Conservation (phyloP, 2,888 invertebrate genomes). For the Caradrina kadenii region DNA sequence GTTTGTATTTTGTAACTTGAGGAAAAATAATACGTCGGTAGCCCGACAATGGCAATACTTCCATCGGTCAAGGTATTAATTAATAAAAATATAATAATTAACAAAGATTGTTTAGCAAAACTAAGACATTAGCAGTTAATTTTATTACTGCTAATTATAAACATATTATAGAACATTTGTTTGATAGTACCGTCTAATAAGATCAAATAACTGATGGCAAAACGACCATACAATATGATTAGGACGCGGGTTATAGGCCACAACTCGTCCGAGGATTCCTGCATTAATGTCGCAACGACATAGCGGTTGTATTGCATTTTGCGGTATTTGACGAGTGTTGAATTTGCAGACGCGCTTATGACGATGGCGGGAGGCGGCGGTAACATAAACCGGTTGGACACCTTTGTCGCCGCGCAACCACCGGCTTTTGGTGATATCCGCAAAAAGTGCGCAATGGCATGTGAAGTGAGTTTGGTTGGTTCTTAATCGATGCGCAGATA, state of each 20-base stretch:
- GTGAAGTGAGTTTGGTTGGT: conserved; percentile 79
- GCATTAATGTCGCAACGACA: conserved; percentile 69
- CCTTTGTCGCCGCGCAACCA: conserved; percentile 84
- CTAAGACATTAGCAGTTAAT: conserved; percentile 12
- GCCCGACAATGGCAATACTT: neutral
- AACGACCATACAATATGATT: conserved; percentile 40
- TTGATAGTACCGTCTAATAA: conserved; percentile 53
- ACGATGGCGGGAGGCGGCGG: conserved; percentile 81
- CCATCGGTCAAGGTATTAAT: neutral
- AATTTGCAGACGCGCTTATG: conserved; percentile 88
- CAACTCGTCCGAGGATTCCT: conserved; percentile 68
- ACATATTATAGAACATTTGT: conserved; percentile 15
- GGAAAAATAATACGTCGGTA: neutral
- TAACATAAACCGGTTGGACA: conserved; percentile 88
- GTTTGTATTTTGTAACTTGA: conserved; percentile 10
- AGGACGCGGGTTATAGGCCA: conserved; percentile 63
- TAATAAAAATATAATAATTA: conserved; percentile 8
- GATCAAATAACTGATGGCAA: conserved; percentile 63
- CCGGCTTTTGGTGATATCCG: conserved; percentile 88
- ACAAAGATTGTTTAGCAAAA: conserved; percentile 23
- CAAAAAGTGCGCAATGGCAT: conserved; percentile 87
- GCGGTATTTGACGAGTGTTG: conserved; percentile 87
- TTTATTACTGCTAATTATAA: conserved; percentile 15
- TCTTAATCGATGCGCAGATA: conserved; percentile 81
- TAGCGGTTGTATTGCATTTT: conserved; percentile 79